These are phyloP conservation scores for Anas platyrhynchos DNA, from an alignment of 2,113 vertebrate genomes.

Conservation along the genomic window DNA sequence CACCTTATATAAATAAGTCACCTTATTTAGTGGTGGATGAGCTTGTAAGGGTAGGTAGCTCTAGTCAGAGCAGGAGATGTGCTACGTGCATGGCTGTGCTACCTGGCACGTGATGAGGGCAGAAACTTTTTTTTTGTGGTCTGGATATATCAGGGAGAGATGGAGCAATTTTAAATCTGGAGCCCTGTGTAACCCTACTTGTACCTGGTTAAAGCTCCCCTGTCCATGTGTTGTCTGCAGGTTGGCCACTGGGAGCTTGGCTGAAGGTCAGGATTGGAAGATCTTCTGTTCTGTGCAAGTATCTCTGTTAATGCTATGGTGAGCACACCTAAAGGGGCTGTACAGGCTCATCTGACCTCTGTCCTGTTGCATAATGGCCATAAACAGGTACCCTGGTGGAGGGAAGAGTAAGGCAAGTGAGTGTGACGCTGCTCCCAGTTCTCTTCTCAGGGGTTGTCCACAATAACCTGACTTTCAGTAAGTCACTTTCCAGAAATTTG, in stretches of 20 bases:
- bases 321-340: not conserved
- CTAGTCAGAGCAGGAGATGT: not conserved
- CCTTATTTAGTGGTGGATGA: not conserved
- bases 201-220: not conserved
- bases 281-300: not conserved
- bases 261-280: not conserved
- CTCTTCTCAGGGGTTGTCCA: not conserved
- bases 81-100: accelerated
- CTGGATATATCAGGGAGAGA: not conserved
- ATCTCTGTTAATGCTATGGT: not conserved
- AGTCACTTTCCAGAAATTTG: not conserved
- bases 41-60: not conserved
- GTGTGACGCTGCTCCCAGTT: accelerated
- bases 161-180: not conserved
- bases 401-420: not conserved
- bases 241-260: not conserved
- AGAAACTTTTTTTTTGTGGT: not conserved
- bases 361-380: not conserved
- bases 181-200: not conserved
- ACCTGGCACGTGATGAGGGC: accelerated
- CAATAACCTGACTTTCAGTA: not conserved
- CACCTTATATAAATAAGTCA: not conserved
- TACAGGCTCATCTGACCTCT: not conserved
- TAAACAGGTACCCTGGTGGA: not conserved
- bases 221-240: not conserved